Conservation (phyloP, 1,140 invertebrate species). For the Drosophila azteca region DNA sequence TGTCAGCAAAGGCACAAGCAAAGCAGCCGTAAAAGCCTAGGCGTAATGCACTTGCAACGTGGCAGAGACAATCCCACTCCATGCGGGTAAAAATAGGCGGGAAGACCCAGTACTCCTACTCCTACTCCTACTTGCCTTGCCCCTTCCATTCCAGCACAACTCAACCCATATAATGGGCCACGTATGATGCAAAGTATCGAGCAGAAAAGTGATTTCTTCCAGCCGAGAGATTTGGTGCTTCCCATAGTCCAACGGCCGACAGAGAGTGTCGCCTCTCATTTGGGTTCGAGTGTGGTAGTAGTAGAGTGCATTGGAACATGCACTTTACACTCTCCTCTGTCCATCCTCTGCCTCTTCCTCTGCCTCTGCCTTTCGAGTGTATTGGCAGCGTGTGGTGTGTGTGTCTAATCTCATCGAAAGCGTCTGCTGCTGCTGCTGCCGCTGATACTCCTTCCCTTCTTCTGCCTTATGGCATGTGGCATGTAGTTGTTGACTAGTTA, state of each 20-base stretch:
- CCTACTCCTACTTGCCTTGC: too few relatives aligned
- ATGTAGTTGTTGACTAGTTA: conserved; percentile 31
- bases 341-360: too few relatives aligned
- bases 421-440: conserved; percentile 21
- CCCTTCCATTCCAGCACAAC: too few relatives aligned
- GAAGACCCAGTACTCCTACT: too few relatives aligned
- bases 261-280: too few relatives aligned
- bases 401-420: conserved; percentile 58
- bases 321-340: not conserved
- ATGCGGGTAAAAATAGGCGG: conserved; percentile 59
- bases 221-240: too few relatives aligned
- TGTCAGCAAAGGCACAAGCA: not conserved
- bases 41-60: conserved; percentile 56
- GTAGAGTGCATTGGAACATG: too few relatives aligned
- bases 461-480: conserved; percentile 3
- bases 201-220: too few relatives aligned
- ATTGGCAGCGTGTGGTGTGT: conserved; percentile 29
- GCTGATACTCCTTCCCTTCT: not conserved
- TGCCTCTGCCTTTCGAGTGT: conserved; percentile 6
- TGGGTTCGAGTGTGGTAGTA: too few relatives aligned
- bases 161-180: too few relatives aligned
- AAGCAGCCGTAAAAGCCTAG: conserved; percentile 38
- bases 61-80: conserved; percentile 52
- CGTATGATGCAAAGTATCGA: too few relatives aligned
- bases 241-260: too few relatives aligned